Evolutionary conservation across 2,888 invertebrate genomes (phyloP).

Genomic region (Caenorhabditis japonica): DNA sequence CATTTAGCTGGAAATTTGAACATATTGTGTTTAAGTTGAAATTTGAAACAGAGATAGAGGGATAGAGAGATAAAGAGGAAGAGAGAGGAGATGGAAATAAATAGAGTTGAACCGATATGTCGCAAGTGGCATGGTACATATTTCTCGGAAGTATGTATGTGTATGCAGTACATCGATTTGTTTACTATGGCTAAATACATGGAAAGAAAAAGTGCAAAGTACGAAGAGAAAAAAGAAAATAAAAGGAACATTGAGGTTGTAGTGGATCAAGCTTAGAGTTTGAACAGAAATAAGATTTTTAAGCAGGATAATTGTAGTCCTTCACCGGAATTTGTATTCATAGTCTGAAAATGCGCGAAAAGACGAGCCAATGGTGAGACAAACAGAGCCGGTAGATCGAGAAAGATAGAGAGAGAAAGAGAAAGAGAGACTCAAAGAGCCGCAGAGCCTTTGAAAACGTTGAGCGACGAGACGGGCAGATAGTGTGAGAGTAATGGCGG

Average conservation of each 20-base stretch:
- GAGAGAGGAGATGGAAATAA: background rate
- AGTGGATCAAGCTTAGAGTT: no score
- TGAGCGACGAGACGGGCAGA: constrained; percentile 4
- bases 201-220: no score
- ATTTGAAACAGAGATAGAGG: background rate
- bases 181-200: no score
- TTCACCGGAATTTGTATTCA: constrained; percentile 6
- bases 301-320: constrained; percentile 5
- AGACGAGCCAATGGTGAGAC: constrained; percentile 18
- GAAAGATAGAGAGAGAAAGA: constrained; percentile 7
- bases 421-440: constrained; percentile 9
- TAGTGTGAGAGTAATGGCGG: constrained; percentile 38
- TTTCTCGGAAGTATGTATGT: no score
- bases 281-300: no score
- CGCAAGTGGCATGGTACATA: no score
- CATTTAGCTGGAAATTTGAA: constrained; percentile 62
- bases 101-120: no score
- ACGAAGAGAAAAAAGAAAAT: no score
- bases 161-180: no score
- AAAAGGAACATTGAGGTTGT: no score
- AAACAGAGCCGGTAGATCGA: background rate
- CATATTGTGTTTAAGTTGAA: no score
- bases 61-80: constrained; percentile 8
- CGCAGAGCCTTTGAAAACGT: constrained; percentile 2
- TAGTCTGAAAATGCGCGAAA: constrained; percentile 45